phyloP scores from a whole-genome alignment of 2,113 vertebrate species.

The Lagopus leucura region DNA sequence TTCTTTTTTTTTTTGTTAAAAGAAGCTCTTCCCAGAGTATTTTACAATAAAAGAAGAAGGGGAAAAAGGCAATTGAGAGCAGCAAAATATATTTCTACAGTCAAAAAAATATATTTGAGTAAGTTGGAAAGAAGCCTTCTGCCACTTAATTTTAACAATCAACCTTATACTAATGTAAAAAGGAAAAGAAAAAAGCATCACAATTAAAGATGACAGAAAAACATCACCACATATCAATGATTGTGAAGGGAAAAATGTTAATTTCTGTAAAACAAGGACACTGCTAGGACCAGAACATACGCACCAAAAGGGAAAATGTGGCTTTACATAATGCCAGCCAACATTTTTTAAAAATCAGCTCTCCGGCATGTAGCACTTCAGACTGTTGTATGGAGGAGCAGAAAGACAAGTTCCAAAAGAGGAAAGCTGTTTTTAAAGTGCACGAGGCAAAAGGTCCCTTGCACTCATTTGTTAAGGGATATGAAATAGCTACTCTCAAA shows the following conservation, averaged over 20 bases:
- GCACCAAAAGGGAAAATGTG: slow-evolving; percentile 62
- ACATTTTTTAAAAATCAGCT: slow-evolving; percentile 8
- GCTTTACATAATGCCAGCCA: slow-evolving; percentile 61
- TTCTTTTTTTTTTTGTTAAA: slow-evolving; percentile 42
- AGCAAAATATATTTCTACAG: slow-evolving; percentile 75
- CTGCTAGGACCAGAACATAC: slow-evolving; percentile 65
- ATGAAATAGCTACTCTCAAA: neutral
- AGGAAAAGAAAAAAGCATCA: neutral
- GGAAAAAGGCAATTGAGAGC: slow-evolving; percentile 76
- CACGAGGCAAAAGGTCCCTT: neutral
- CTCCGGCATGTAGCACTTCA: slow-evolving; percentile 41
- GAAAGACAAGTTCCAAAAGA: slow-evolving; percentile 14
- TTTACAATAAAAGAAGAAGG: slow-evolving; percentile 80
- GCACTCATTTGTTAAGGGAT: slow-evolving; percentile 21
- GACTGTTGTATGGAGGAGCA: slow-evolving; percentile 14
- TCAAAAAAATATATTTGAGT: slow-evolving; percentile 70
- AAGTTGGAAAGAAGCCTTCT: slow-evolving; percentile 62
- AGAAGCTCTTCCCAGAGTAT: slow-evolving; percentile 79
- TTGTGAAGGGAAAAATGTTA: slow-evolving; percentile 49
- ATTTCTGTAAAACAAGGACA: slow-evolving; percentile 69
- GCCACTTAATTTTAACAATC: slow-evolving; percentile 72
- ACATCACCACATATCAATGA: slow-evolving; percentile 57
- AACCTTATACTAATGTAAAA: slow-evolving; percentile 54
- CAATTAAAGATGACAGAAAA: slow-evolving; percentile 64
- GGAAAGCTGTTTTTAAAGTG: neutral